Evolutionary conservation across 2,113 vertebrate species (phyloP).

Genomic region (Onychostoma macrolepis): DNA sequence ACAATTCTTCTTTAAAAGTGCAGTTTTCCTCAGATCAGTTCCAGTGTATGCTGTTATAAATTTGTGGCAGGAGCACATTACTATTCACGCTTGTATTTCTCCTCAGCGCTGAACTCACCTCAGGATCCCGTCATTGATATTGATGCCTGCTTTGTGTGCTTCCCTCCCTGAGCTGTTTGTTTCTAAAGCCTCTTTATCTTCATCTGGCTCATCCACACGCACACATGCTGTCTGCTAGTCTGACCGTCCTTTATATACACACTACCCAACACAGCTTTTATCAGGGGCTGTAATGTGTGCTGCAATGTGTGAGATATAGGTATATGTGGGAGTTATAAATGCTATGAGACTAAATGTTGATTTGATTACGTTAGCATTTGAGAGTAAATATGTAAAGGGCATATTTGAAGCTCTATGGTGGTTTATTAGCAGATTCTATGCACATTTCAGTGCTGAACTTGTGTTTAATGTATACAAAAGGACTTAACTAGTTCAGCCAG

Average conservation of each 20-base stretch:
- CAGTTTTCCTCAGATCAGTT: conserved; percentile 1
- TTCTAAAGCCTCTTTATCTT: conserved; percentile 50
- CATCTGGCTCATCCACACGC: conserved; percentile 33
- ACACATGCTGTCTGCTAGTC: conserved; percentile 31
- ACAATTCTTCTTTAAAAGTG: not conserved
- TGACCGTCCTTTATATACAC: conserved; percentile 13
- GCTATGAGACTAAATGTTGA: not conserved
- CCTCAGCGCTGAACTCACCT: conserved; percentile 11
- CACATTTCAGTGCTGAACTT: not conserved
- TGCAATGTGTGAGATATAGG: not conserved
- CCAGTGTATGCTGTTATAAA: not conserved
- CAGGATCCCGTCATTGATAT: conserved; percentile 44
- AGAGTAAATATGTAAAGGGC: not conserved
- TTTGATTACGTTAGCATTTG: not conserved
- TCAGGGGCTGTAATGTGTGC: conserved; percentile 10
- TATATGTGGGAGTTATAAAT: not conserved
- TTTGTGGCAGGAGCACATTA: not conserved
- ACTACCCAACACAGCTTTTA: conserved; percentile 4
- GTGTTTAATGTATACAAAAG: not conserved
- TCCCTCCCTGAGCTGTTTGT: conserved; percentile 35
- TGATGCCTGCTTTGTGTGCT: conserved; percentile 44
- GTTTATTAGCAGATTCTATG: not conserved
- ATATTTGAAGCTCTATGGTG: not conserved
- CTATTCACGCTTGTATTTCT: conserved; percentile 24
- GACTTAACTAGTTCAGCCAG: not conserved